Conservation (phyloP, 2,888 invertebrate species). For the Coleophora deauratella region DNA sequence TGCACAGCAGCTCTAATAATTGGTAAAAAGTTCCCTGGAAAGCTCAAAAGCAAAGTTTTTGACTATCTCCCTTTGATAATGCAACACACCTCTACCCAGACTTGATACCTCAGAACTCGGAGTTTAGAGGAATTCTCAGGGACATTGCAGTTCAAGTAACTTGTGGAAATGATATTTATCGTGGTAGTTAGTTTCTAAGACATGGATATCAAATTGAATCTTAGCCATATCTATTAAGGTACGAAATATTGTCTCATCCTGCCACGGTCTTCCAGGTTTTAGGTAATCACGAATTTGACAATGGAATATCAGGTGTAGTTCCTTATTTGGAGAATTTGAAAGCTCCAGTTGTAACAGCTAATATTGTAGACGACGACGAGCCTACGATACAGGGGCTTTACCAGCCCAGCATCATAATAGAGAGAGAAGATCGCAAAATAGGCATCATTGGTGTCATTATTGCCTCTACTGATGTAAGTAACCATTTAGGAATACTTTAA, state of each 20-base stretch:
- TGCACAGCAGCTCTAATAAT: not conserved
- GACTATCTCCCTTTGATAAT: no score
- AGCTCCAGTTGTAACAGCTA: conserved; percentile 81
- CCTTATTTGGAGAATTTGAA: conserved; percentile 79
- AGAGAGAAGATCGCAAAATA: conserved; percentile 77
- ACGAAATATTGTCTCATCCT: no score
- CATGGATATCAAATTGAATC: no score
- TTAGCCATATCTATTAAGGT: no score
- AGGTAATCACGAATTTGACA: conserved; percentile 92
- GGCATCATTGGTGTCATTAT: conserved; percentile 86
- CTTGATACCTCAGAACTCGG: no score
- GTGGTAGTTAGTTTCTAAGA: no score
- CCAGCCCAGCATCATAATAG: conserved; percentile 77
- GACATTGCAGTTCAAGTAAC: no score
- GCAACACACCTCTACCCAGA: no score
- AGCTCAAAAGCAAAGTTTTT: no score
- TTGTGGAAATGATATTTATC: no score
- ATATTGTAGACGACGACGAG: conserved; percentile 81
- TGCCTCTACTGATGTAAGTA: conserved; percentile 48
- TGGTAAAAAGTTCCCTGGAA: no score
- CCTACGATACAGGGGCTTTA: conserved; percentile 79
- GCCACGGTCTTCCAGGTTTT: conserved; percentile 82
- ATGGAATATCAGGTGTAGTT: conserved; percentile 79
- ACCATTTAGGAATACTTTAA: not conserved
- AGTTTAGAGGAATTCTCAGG: no score